Evolutionary conservation across 2,797 vertebrate genomes (phyloP), one percentile per base, ranked within the genome.

Genomic region (Gadopsis marmoratus): DNA sequence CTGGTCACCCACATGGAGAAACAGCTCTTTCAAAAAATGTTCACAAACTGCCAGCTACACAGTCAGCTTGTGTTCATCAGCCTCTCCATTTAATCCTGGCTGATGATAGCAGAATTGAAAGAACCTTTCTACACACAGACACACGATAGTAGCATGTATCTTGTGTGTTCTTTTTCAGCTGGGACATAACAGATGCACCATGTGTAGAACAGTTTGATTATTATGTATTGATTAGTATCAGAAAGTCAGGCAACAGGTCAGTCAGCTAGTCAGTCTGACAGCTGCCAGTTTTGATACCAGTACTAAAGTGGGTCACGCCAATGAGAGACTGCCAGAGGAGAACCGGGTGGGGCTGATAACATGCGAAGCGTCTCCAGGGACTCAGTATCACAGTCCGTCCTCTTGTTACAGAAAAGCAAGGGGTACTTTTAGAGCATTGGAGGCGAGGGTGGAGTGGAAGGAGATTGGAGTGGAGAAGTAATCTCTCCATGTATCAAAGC

Each of bases 401-500:
- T 82, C 69, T 76, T 47, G 64, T 74, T 74, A 72, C 77, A 78
- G 71, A 91, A 74, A 71, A 84, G 86, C 85, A 58, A 82, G 29
- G 29, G 67, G n/a, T 74, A 68, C 77, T 84, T 88, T 85, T 59
- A 39, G 56, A 83, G 76, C 67, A 66, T 79, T 82, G 66, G 79
- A 81, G 76, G 85, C 67, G 7, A 87, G 85, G 84, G 88, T 88
- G 89, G 89, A 87, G 83, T 84, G 88, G 87, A 89, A 92, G 93
- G 75, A 86, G 81, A 86, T 91, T 89, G 89, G 81, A 89, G 83
- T 64, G 45, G 88, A 94, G 90, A 79, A 84, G 82, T 94, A 94
- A 95, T 96, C 95, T 96, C 89, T 95, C 89, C 73, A 90, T 90
- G 92, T 93, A 95, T 94, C 94, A 94, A 93, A 90, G 91, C 92